Percentiles rank a stretch among this genome's conserved stretches.
Conservation (phyloP, 2,888 invertebrate species). For the Drosophila niveifrons region DNA sequence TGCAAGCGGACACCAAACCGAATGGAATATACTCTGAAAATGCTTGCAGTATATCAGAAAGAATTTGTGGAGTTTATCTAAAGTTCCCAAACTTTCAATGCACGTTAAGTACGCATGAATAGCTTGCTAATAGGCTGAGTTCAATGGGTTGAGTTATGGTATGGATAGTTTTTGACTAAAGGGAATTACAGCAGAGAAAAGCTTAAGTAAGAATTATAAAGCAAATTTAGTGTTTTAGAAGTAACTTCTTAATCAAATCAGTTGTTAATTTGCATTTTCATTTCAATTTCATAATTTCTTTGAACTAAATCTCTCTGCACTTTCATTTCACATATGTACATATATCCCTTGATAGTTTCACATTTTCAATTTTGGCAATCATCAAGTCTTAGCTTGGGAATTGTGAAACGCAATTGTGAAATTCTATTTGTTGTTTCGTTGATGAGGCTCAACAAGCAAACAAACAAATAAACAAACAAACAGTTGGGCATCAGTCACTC, state of each 20-base stretch:
- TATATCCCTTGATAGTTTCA: neutral
- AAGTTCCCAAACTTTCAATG: neutral
- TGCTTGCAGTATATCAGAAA: neutral
- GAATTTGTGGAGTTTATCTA: neutral
- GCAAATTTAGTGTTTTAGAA: too few species aligned
- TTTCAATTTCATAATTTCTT: too few species aligned
- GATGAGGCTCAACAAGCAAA: neutral
- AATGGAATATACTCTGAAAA: neutral
- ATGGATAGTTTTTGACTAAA: neutral
- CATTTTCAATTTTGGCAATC: neutral
- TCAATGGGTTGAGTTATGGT: neutral
- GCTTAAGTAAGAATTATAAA: too few species aligned
- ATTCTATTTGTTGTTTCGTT: neutral
- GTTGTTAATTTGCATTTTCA: too few species aligned
- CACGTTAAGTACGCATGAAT: neutral
- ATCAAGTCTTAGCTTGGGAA: neutral
- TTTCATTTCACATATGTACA: too few species aligned
- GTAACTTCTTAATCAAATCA: too few species aligned
- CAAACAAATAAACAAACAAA: neutral
- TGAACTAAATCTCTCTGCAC: too few species aligned
- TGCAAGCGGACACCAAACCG: neutral
- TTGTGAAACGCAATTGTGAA: neutral
- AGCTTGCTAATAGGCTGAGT: neutral
- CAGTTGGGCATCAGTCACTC: neutral
- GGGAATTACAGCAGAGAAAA: neutral